phyloP scores from a whole-genome alignment of 2,888 invertebrate genomes.

The Lampropteryx suffumata region DNA sequence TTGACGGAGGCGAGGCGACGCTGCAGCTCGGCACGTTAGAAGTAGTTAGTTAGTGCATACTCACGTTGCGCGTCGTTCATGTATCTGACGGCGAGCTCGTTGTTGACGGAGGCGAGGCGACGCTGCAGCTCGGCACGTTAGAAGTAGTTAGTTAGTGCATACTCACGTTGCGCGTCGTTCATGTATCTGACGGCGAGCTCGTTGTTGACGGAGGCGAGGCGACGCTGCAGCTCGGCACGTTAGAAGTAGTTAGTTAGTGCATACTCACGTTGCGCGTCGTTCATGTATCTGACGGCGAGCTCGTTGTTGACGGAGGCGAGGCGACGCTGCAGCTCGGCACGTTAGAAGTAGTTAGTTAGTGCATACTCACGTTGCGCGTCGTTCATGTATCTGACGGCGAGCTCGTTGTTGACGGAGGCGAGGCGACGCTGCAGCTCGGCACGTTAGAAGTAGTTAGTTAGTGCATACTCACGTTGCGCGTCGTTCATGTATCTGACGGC shows the following conservation, averaged over 20 bases:
- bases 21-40: too few species aligned
- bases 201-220: constrained; percentile 92
- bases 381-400: constrained; percentile 92
- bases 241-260: too few species aligned
- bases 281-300: constrained; percentile 91
- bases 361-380: constrained; percentile 84
- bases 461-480: constrained; percentile 83
- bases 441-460: constrained; percentile 22
- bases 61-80: constrained; percentile 90
- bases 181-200: constrained; percentile 93
- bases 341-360: neutral
- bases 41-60: constrained; percentile 39
- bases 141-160: neutral
- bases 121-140: constrained; percentile 81
- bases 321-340: constrained; percentile 82
- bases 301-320: constrained; percentile 93
- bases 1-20: constrained; percentile 89
- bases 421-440: constrained; percentile 84
- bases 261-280: constrained; percentile 86
- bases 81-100: constrained; percentile 92
- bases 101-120: constrained; percentile 90
- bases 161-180: constrained; percentile 87
- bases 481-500: constrained; percentile 92
- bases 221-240: constrained; percentile 79
- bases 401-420: constrained; percentile 93